These are phyloP conservation scores for Lineus longissimus DNA, from an alignment of 1,140 invertebrate genomes.

Conservation along the genomic window DNA sequence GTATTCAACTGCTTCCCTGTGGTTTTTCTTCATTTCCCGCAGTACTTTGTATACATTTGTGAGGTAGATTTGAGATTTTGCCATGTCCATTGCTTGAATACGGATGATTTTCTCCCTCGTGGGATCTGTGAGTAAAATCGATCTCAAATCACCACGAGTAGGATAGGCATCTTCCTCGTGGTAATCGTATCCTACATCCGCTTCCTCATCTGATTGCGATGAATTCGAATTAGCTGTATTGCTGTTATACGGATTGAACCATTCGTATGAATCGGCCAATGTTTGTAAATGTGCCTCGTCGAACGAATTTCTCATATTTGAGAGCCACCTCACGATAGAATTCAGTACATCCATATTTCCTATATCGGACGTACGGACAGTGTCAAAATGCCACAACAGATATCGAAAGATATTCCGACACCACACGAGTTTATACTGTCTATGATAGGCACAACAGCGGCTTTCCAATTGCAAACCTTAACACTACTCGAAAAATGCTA, in stretches of 20 bases:
- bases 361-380: neutral
- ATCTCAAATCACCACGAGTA: neutral
- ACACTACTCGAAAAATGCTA: constrained; percentile 4
- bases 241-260: constrained; percentile 5
- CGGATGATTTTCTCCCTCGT: constrained; percentile 3
- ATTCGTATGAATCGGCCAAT: constrained; percentile 5
- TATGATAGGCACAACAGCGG: neutral
- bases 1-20: constrained; percentile 4
- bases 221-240: neutral
- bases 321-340: constrained; percentile 1
- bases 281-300: constrained; percentile 8
- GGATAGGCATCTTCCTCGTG: neutral
- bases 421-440: neutral
- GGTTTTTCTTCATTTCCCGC: constrained; percentile 7
- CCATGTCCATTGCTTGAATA: constrained; percentile 2
- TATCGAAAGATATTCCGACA: neutral
- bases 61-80: constrained; percentile 5
- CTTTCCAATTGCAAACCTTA: constrained; percentile 1
- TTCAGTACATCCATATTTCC: constrained; percentile 3
- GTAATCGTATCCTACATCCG: neutral
- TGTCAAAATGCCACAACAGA: constrained; percentile 5
- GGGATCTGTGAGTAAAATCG: constrained; percentile 3
- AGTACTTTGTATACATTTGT: constrained; percentile 3
- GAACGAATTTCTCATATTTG: constrained; percentile 6
- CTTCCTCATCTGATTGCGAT: neutral